These are phyloP conservation scores for Darevskia nairensis DNA, from an alignment of 2,797 vertebrate species.

Conservation along the genomic window DNA sequence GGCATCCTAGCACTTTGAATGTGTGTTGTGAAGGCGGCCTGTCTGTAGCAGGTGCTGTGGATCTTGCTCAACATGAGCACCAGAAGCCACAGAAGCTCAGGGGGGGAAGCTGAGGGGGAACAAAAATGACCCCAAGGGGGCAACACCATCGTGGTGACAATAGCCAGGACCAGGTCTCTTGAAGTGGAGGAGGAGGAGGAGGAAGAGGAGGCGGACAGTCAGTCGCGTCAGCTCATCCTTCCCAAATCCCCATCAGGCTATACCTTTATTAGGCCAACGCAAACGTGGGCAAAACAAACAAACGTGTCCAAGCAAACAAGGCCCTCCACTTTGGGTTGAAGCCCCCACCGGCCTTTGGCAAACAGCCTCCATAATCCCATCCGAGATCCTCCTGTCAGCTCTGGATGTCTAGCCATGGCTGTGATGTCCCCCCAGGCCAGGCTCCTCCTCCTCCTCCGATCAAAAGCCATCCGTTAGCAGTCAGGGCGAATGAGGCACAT, in stretches of 20 bases:
- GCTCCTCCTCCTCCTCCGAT: constrained; percentile 10
- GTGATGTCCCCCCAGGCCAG: constrained; percentile 34
- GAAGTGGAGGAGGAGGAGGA: no score
- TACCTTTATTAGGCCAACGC: no score
- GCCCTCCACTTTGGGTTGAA: neutral
- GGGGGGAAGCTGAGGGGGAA: neutral
- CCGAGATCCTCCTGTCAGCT: constrained; percentile 37
- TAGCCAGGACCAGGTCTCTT: neutral
- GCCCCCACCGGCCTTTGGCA: rapidly evolving
- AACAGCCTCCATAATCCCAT: neutral
- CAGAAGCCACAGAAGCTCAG: no score
- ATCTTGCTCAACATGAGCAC: neutral
- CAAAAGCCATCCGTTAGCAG: constrained; percentile 40
- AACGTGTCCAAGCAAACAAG: neutral
- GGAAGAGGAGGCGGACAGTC: no score
- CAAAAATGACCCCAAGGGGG: neutral
- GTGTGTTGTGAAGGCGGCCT: neutral
- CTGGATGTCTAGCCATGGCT: neutral
- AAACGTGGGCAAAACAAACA: no score
- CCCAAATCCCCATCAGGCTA: no score
- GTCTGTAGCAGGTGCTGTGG: neutral
- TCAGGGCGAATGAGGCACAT: constrained; percentile 28
- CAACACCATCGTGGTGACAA: no score
- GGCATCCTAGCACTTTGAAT: no score
- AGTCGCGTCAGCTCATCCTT: no score